Percentiles rank a stretch among this genome's conserved stretches.
These are phyloP conservation scores for Larimichthys crocea DNA, from an alignment of 2,113 vertebrate genomes.

Conservation along the genomic window DNA sequence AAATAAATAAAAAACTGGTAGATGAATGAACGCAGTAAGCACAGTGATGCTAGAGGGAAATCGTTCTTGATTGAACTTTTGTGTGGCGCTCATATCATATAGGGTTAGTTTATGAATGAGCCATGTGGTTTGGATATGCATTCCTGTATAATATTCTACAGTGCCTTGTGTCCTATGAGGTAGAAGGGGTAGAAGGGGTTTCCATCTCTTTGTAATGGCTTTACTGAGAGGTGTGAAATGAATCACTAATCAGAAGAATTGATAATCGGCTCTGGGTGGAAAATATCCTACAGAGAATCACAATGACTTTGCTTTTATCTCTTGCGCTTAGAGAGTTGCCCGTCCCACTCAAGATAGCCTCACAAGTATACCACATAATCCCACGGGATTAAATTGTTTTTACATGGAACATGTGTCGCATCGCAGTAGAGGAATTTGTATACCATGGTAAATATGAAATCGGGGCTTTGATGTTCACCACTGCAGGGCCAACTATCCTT, in stretches of 20 bases:
- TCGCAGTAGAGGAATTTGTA: slow-evolving; percentile 40
- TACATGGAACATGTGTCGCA: slow-evolving; percentile 47
- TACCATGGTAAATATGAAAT: slow-evolving; percentile 54
- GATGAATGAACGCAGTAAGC: slow-evolving; percentile 49
- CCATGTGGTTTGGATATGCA: background rate
- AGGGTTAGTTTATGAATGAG: slow-evolving; percentile 11
- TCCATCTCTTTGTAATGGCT: slow-evolving; percentile 38
- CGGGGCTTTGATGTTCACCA: slow-evolving; percentile 58
- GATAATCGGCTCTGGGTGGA: slow-evolving; percentile 56
- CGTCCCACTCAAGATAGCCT: slow-evolving; percentile 48
- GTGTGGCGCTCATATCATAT: background rate
- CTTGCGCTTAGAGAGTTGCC: slow-evolving; percentile 36
- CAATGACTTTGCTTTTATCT: slow-evolving; percentile 73
- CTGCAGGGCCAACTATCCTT: slow-evolving; percentile 39
- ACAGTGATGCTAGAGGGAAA: slow-evolving; percentile 55
- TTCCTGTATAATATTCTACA: slow-evolving; percentile 6
- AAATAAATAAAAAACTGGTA: slow-evolving; percentile 56
- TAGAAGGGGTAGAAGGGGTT: slow-evolving; percentile 10
- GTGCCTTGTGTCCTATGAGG: background rate
- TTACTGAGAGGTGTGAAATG: slow-evolving; percentile 35
- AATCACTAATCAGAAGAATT: slow-evolving; percentile 61
- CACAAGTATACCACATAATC: slow-evolving; percentile 53
- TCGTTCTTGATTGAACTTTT: slow-evolving; percentile 35
- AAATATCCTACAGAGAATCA: slow-evolving; percentile 68
- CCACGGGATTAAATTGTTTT: slow-evolving; percentile 65